These are phyloP conservation scores for Eustalomyia histrio DNA, from an alignment of 2,888 invertebrate species.

Conservation along the genomic window DNA sequence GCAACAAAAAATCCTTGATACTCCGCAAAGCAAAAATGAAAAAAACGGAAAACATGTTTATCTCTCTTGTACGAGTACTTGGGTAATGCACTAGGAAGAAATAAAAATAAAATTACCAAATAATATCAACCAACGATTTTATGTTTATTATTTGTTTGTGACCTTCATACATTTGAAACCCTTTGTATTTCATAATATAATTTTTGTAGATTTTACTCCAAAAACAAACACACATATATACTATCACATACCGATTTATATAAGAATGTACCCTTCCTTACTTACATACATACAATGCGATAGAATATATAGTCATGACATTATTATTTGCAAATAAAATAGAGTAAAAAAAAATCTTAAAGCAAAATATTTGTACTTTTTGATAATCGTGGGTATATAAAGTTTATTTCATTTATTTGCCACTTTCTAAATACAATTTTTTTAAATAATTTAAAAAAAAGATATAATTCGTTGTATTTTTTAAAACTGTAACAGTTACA, in stretches of 20 bases:
- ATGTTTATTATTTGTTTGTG: constrained; percentile 38
- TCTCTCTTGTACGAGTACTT: constrained; percentile 3
- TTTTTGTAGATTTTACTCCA: constrained; percentile 9
- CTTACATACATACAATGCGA: neutral
- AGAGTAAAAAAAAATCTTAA: neutral
- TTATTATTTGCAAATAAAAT: constrained; percentile 21
- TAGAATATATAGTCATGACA: constrained; percentile 29
- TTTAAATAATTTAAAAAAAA: too few species aligned
- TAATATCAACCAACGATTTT: constrained; percentile 33
- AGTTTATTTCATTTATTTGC: too few species aligned
- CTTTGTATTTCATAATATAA: constrained; percentile 32
- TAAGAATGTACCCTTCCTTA: neutral
- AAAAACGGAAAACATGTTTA: constrained; percentile 33
- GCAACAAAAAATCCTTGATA: neutral
- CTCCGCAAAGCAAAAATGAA: neutral
- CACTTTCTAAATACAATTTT: too few species aligned
- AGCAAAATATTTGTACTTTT: neutral
- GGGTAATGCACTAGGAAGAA: constrained; percentile 3
- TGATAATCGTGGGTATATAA: neutral
- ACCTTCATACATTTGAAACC: constrained; percentile 53
- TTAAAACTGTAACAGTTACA: too few species aligned
- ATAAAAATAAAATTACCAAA: constrained; percentile 57
- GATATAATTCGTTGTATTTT: too few species aligned
- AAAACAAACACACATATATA: neutral
- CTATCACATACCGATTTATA: neutral